Conservation (phyloP, 1,140 invertebrate species). For the Drosophila oshimai region DNA sequence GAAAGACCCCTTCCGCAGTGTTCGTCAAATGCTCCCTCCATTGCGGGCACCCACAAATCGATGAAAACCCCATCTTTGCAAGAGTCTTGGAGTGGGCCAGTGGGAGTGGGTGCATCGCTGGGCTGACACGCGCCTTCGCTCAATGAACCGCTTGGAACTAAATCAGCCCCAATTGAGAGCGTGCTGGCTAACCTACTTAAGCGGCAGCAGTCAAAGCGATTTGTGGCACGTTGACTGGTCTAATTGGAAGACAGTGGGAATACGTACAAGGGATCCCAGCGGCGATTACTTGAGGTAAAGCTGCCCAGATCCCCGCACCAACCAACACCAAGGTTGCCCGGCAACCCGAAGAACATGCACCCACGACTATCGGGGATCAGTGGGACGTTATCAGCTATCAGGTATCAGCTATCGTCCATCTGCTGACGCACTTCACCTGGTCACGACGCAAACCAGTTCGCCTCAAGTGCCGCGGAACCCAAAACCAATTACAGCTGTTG, state of each 20-base stretch:
- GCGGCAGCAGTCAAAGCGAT: conserved; percentile 34
- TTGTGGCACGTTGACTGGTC: conserved; percentile 42
- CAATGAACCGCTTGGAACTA: conserved; percentile 38
- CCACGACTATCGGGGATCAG: neutral
- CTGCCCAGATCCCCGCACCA: conserved; percentile 2
- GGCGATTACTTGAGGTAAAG: neutral
- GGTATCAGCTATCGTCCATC: conserved; percentile 24
- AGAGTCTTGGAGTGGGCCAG: conserved; percentile 7
- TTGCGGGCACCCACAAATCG: neutral
- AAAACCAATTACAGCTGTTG: conserved; percentile 40
- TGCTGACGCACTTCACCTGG: conserved; percentile 51
- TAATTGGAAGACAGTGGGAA: conserved; percentile 40
- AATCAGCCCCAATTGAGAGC: conserved; percentile 45
- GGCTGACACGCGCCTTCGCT: conserved; percentile 38
- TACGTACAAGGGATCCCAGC: conserved; percentile 5
- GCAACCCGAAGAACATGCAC: neutral
- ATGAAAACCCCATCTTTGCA: neutral
- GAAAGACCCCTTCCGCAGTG: neutral
- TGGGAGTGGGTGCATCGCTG: conserved; percentile 34
- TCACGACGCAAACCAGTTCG: conserved; percentile 61
- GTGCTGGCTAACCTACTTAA: conserved; percentile 48
- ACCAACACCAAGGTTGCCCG: conserved; percentile 18
- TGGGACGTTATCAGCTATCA: conserved; percentile 14
- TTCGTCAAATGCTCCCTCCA: no score
- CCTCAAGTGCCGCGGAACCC: conserved; percentile 39